These are phyloP conservation scores for Chloromyia formosa DNA, from an alignment of 2,888 invertebrate species.

Conservation along the genomic window DNA sequence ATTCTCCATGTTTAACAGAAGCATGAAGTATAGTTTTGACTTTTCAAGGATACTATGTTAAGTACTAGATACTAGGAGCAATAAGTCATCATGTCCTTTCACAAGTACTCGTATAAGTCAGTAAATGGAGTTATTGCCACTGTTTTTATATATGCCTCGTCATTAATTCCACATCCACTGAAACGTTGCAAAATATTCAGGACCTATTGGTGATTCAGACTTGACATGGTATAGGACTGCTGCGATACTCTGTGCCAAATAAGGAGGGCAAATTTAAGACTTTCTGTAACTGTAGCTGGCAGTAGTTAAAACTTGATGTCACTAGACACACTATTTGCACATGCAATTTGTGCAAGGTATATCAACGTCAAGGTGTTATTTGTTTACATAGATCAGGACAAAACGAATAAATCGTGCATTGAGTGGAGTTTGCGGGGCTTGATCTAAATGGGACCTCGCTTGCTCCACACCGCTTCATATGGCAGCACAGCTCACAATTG, in stretches of 20 bases:
- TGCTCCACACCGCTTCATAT: background rate
- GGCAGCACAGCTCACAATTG: background rate
- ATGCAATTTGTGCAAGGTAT: constrained; percentile 1
- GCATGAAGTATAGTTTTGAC: background rate
- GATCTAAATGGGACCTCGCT: background rate
- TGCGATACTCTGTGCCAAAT: background rate
- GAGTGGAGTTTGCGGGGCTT: background rate
- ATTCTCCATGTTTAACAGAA: background rate
- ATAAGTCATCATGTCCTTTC: no score
- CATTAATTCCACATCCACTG: no score
- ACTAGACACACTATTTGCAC: background rate
- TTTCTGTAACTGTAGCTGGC: background rate
- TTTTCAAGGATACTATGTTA: background rate
- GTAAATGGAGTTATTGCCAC: no score
- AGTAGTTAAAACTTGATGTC: background rate
- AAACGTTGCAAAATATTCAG: no score
- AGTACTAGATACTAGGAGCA: background rate
- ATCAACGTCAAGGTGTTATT: constrained; percentile 47
- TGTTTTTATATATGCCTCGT: no score
- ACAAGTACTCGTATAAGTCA: no score
- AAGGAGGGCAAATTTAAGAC: background rate
- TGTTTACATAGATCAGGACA: constrained; percentile 45
- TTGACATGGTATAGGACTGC: background rate
- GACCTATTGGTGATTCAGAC: background rate
- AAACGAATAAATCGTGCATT: constrained; percentile 33